phyloP scores from a whole-genome alignment of 30 jellyfish, hydroid and myxozoan genomes.

The Rhopilema esculentum region DNA sequence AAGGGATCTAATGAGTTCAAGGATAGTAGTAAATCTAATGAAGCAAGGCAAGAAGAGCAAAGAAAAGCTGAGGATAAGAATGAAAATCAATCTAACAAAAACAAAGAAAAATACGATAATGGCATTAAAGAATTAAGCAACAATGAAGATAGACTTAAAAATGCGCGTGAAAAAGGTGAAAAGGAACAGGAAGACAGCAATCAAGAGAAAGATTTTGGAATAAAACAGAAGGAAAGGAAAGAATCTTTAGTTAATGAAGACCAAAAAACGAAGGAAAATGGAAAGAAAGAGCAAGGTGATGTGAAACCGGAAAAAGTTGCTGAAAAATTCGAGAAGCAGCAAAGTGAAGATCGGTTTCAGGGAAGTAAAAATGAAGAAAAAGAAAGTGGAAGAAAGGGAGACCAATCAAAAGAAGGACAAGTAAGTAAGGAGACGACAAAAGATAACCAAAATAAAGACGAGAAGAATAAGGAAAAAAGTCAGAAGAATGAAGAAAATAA shows the following conservation, averaged over 20 bases:
- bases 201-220: not conserved
- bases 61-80: conserved; percentile 8
- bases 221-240: not conserved
- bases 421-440: not conserved
- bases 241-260: not conserved
- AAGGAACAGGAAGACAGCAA: conserved; percentile 28
- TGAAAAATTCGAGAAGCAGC: not conserved
- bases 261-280: not conserved
- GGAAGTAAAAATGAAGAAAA: not conserved
- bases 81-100: conserved; percentile 12
- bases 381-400: conserved; percentile 4
- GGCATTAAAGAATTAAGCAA: not conserved
- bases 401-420: conserved; percentile 14
- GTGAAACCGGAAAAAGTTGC: not conserved
- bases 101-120: conserved; percentile 21
- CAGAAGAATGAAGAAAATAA: conserved; percentile 7
- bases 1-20: not conserved
- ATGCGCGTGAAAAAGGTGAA: not conserved
- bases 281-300: not conserved
- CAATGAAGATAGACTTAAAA: not conserved
- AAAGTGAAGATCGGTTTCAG: not conserved
- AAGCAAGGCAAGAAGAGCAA: not conserved
- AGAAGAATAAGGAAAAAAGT: not conserved
- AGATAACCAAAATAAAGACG: not conserved
- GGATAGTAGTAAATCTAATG: not conserved